Evolutionary conservation across 2,888 invertebrate genomes (phyloP).

Genomic region (Smittia sp.): DNA sequence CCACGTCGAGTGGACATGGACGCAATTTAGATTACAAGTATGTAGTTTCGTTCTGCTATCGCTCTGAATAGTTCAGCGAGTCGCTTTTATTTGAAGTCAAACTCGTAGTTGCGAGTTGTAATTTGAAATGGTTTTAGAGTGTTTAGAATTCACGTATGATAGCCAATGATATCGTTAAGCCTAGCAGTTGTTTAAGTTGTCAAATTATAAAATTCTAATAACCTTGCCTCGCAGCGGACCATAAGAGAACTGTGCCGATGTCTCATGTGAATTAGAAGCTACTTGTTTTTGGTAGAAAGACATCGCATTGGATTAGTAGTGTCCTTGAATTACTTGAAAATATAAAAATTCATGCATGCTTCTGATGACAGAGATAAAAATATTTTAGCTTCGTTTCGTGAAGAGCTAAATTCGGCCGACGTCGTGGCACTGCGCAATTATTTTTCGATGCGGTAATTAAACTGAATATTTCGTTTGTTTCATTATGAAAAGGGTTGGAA

Average conservation of each 20-base stretch:
- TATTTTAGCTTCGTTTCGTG: neutral
- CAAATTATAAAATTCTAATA: too few species aligned
- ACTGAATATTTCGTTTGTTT: conserved; percentile 16
- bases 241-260: too few species aligned
- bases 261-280: too few species aligned
- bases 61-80: conserved; percentile 15
- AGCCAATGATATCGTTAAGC: too few species aligned
- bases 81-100: neutral
- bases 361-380: neutral
- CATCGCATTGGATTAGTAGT: too few species aligned
- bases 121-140: too few species aligned
- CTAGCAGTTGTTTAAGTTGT: too few species aligned
- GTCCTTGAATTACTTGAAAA: too few species aligned
- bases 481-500: conserved; percentile 18
- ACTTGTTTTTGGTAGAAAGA: too few species aligned
- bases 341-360: too few species aligned
- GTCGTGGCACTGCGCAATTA: conserved; percentile 30
- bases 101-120: neutral
- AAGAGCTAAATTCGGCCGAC: neutral
- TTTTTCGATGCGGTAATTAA: conserved; percentile 33
- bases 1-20: conserved; percentile 16
- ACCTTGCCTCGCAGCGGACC: too few species aligned
- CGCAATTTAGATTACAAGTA: conserved; percentile 1
- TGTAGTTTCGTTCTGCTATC: conserved; percentile 15
- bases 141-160: too few species aligned